These are phyloP conservation scores for Cyanocitta stelleri DNA, from an alignment of 2,113 vertebrate species.

Conservation along the genomic window DNA sequence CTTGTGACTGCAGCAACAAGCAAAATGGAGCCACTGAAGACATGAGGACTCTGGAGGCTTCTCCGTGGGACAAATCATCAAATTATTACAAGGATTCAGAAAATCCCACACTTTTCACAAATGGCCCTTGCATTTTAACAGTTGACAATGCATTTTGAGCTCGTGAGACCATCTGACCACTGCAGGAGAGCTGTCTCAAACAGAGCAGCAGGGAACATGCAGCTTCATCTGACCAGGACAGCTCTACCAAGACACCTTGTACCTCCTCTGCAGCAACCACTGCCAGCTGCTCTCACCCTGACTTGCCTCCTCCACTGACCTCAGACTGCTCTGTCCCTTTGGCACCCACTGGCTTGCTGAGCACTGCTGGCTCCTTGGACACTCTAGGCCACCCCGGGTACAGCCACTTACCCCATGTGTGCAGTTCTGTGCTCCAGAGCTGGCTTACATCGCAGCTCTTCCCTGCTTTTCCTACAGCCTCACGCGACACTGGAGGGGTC, in stretches of 20 bases:
- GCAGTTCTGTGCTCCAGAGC: neutral
- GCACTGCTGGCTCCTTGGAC: neutral
- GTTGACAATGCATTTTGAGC: neutral
- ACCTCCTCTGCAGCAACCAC: neutral
- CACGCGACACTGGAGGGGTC: neutral
- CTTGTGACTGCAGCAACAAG: neutral
- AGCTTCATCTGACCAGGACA: neutral
- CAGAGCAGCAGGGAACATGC: neutral
- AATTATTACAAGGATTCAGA: neutral
- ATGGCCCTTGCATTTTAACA: neutral
- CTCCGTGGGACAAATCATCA: neutral
- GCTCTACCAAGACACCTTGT: neutral
- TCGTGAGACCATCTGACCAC: neutral
- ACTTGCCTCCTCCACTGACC: neutral
- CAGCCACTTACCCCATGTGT: neutral
- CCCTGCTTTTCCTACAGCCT: neutral
- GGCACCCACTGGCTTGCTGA: neutral
- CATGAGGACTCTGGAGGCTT: neutral
- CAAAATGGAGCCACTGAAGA: neutral
- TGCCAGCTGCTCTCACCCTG: neutral
- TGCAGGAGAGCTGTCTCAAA: neutral
- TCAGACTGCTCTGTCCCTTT: neutral
- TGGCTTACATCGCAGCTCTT: neutral
- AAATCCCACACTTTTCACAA: neutral
- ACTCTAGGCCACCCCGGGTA: accelerated